phyloP scores from a whole-genome alignment of 2,888 invertebrate genomes.

The Fissipunctia ypsillon region DNA sequence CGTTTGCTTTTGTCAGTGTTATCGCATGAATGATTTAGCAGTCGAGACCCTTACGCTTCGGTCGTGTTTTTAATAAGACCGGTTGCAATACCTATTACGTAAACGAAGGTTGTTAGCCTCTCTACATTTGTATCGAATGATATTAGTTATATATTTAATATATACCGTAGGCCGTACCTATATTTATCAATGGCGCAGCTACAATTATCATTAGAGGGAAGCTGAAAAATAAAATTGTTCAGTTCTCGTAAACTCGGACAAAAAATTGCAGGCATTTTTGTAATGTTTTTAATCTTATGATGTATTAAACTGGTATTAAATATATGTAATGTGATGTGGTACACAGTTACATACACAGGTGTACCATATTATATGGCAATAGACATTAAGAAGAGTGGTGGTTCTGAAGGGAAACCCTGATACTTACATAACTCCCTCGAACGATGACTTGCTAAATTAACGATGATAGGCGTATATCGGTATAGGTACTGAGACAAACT shows the following conservation, averaged over 20 bases:
- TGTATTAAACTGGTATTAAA: too few species aligned
- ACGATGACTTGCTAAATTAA: slow-evolving; percentile 6
- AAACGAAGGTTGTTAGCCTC: slow-evolving; percentile 21
- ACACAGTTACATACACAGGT: too few species aligned
- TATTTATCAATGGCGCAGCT: too few species aligned
- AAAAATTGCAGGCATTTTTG: too few species aligned
- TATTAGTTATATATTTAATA: neutral
- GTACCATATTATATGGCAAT: too few species aligned
- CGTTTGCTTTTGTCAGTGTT: slow-evolving; percentile 31
- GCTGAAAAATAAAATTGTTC: too few species aligned
- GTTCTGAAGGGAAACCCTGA: too few species aligned
- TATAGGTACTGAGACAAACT: neutral
- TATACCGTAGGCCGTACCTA: neutral
- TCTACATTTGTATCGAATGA: neutral
- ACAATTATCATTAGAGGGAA: too few species aligned
- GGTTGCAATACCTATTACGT: slow-evolving; percentile 19
- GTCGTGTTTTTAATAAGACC: slow-evolving; percentile 44
- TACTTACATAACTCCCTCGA: neutral
- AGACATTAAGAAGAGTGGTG: too few species aligned
- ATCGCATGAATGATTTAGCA: slow-evolving; percentile 45
- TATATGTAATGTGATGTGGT: too few species aligned
- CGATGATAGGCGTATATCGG: neutral
- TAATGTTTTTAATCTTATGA: too few species aligned
- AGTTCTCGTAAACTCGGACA: too few species aligned
- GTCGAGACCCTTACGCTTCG: slow-evolving; percentile 16